These are phyloP conservation scores for Oasisia sp. DNA, from an alignment of 2,888 invertebrate species.

Conservation along the genomic window DNA sequence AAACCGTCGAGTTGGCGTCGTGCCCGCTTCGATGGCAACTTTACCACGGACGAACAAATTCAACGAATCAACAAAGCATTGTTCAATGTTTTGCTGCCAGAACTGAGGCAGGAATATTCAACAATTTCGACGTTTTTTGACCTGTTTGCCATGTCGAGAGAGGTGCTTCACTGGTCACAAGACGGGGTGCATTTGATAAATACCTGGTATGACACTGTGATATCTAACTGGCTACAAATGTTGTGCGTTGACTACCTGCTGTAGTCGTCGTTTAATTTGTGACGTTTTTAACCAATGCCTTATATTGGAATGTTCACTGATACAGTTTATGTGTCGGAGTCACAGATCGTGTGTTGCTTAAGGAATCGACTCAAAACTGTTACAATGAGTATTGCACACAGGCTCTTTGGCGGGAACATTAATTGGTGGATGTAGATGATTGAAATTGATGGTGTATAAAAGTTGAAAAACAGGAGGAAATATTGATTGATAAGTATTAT, in stretches of 20 bases:
- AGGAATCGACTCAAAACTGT: no score
- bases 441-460: no score
- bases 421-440: no score
- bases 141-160: background rate
- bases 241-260: background rate
- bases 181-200: background rate
- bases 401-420: no score
- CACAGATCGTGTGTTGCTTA: no score
- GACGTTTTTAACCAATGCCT: background rate
- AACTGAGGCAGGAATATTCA: background rate
- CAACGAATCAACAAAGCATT: slow-evolving; percentile 10
- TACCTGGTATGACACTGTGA: background rate
- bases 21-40: background rate
- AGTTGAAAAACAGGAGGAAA: no score
- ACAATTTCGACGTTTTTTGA: background rate
- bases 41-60: background rate
- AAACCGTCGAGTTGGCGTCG: background rate
- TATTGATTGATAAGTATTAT: no score
- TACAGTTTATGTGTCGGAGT: no score
- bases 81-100: background rate
- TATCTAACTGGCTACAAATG: background rate
- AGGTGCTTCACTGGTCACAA: background rate
- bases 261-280: background rate
- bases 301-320: background rate
- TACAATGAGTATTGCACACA: no score